Conservation (phyloP, 2,888 invertebrate genomes). For the Cryptus armator region DNA sequence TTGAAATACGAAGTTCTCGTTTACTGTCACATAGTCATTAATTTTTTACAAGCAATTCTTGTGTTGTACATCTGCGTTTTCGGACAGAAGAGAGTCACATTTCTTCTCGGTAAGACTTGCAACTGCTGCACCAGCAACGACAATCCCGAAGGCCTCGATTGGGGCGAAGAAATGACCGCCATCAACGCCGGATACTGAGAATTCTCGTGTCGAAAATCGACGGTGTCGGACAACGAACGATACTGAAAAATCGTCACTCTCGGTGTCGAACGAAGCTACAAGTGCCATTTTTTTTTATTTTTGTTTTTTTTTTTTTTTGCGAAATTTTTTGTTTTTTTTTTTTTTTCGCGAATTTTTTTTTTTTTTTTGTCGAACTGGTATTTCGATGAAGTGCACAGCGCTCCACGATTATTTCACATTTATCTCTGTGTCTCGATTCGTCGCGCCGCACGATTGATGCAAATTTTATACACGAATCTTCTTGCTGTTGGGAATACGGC, state of each 20-base stretch:
- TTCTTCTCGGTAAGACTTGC: constrained; percentile 92
- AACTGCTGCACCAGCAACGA: constrained; percentile 87
- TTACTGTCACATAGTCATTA: constrained; percentile 91
- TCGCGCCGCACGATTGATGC: not conserved
- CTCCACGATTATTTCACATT: not conserved
- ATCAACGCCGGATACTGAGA: constrained; percentile 90
- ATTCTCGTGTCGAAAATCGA: not conserved
- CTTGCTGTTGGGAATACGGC: constrained; percentile 3
- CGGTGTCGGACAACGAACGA: not conserved
- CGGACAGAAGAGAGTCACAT: constrained; percentile 92
- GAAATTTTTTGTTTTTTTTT: not conserved
- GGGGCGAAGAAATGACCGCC: constrained; percentile 96
- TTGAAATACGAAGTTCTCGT: constrained; percentile 90
- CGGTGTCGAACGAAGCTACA: not conserved
- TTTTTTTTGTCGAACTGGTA: not conserved
- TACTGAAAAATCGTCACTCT: not conserved
- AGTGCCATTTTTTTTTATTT: constrained; percentile 55
- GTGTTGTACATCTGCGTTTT: constrained; percentile 92
- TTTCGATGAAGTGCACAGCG: not conserved
- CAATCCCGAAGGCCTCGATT: constrained; percentile 90
- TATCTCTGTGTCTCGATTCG: not conserved
- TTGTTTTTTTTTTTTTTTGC: constrained; percentile 18
- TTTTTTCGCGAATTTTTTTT: not conserved
- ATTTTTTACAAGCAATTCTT: constrained; percentile 91
- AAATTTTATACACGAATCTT: constrained; percentile 7